Evolutionary conservation across 2,888 invertebrate genomes (phyloP).

Genomic region (Neoitamus cyanurus): DNA sequence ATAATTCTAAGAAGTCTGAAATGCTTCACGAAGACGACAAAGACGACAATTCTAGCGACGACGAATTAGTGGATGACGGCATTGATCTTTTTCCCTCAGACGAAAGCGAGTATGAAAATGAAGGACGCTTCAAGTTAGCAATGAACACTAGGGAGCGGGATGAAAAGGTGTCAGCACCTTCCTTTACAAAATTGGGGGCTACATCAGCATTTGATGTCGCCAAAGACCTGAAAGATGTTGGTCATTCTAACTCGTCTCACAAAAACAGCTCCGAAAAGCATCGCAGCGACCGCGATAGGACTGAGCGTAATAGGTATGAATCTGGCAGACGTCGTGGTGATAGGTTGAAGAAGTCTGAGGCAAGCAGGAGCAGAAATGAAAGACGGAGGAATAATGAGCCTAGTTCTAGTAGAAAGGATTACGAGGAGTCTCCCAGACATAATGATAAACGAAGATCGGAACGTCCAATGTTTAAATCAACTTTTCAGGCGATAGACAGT

Average conservation of each 20-base stretch:
- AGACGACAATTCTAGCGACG: conserved; percentile 49
- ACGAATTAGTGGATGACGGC: conserved; percentile 54
- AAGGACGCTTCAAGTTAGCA: conserved; percentile 55
- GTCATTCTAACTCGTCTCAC: not conserved
- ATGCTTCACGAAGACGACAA: conserved; percentile 50
- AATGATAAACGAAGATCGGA: conserved; percentile 37
- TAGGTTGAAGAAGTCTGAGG: conserved; percentile 17
- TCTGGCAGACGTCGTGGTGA: conserved; percentile 31
- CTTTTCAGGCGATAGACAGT: conserved; percentile 54
- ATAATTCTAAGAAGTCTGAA: not conserved
- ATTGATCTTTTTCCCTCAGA: conserved; percentile 56
- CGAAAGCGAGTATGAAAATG: conserved; percentile 56
- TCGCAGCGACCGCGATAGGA: not conserved
- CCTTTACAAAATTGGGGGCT: conserved; percentile 54
- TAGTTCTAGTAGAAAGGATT: conserved; percentile 31
- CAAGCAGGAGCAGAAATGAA: conserved; percentile 37
- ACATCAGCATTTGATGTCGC: conserved; percentile 46
- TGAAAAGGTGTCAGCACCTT: conserved; percentile 50
- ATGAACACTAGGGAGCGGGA: conserved; percentile 51
- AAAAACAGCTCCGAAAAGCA: conserved; percentile 25
- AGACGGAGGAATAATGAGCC: not conserved
- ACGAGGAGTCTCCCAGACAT: conserved; percentile 26
- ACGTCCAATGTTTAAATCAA: conserved; percentile 53
- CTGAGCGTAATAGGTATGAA: conserved; percentile 31
- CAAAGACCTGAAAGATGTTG: conserved; percentile 52